Base-by-base conservation (phyloP, 1,140 invertebrate genomes). In the Philotrypesis tridentata region DNA sequence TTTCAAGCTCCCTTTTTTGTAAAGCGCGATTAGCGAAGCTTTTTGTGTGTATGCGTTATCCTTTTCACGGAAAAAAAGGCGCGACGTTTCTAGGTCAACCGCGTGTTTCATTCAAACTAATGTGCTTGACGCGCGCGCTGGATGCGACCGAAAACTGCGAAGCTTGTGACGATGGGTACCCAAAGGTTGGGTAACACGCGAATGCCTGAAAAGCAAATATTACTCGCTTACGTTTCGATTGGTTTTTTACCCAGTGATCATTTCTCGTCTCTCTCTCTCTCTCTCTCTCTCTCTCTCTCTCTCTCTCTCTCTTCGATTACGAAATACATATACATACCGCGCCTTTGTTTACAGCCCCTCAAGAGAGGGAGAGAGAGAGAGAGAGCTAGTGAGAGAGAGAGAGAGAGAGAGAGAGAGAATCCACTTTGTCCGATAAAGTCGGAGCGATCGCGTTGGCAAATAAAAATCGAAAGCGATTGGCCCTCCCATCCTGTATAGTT, bases 311-410 rank as follows among this genome's bases (percentile, higher is more conserved):
- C 67, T 11, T 21, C n/a, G 27, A 70, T 70, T 1, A 31, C 17
- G 68, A 40, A 40, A 71, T 40, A 23, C 9, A 43, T 11, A 43
- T 14, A 71, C n/a, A 71, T 21, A 71, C 31, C 68, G 31, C 33
- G 33, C 25, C 68, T 37, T 71, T 71, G 68, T 71, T 71, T 71
- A n/a, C n/a, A n/a, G n/a, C n/a, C n/a, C n/a, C n/a, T n/a, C n/a
- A n/a, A n/a, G n/a, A n/a, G n/a, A n/a, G n/a, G n/a, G n/a, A n/a
- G n/a, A n/a, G n/a, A n/a, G n/a, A n/a, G n/a, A n/a, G n/a, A n/a
- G n/a, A n/a, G n/a, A n/a, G n/a, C n/a, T n/a, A n/a, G 68, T 14
- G 9, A 8, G 7, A 43, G 12, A 43, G 40, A 43, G 40, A 43
- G 40, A 43, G 21, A 21, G 6, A 43, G 12, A 7, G 9, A 37